phyloP scores from a whole-genome alignment of 1,140 invertebrate species.

The Ceratosolen fusciceps region DNA sequence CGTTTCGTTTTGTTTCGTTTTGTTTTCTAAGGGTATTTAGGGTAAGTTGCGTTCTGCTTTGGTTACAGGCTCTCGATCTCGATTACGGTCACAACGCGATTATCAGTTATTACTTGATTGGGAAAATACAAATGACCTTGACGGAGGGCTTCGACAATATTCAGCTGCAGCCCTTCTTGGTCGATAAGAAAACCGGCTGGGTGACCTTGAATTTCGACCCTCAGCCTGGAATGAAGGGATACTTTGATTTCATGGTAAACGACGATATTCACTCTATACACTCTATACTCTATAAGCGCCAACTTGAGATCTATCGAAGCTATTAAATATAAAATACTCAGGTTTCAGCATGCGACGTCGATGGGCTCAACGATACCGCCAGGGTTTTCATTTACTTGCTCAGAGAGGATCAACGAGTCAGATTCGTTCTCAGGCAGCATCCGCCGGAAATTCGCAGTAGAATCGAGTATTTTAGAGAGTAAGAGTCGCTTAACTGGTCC shows the following conservation, averaged over 20 bases:
- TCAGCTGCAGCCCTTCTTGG: conserved; percentile 84
- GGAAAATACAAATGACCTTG: conserved; percentile 84
- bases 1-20: too few species aligned
- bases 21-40: too few species aligned
- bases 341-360: conserved; percentile 88
- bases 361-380: conserved; percentile 83
- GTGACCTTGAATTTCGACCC: conserved; percentile 94
- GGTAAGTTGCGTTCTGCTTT: not conserved
- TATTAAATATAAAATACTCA: conserved; percentile 55
- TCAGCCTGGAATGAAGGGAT: conserved; percentile 96
- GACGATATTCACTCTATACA: conserved; percentile 24
- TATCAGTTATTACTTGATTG: conserved; percentile 84
- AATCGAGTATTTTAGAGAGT: conserved; percentile 86
- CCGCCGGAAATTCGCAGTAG: conserved; percentile 86
- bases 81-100: conserved; percentile 84
- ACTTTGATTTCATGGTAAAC: conserved; percentile 93
- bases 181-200: conserved; percentile 85
- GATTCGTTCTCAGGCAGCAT: conserved; percentile 91
- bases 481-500: conserved; percentile 8
- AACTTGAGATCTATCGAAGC: not conserved
- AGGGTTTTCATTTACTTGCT: conserved; percentile 92
- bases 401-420: conserved; percentile 92
- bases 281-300: not conserved
- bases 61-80: conserved; percentile 82
- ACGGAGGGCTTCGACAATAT: conserved; percentile 89